A percentile compares a stretch with the other conserved stretches of the same genome.
These are phyloP conservation scores for Rhysida immarginata DNA, from an alignment of 1,140 invertebrate species.

Conservation along the genomic window DNA sequence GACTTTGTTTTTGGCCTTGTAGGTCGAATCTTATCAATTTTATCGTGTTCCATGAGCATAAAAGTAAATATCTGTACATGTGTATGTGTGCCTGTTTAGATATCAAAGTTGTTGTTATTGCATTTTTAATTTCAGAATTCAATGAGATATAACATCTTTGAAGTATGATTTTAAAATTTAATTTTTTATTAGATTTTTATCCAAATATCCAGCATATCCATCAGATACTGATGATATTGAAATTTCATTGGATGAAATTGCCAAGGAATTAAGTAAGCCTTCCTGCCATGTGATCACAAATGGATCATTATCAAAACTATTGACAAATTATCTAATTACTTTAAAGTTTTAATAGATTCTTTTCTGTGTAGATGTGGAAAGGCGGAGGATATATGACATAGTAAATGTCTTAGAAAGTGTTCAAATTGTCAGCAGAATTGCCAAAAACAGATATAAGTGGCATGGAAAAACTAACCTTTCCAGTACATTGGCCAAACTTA, in stretches of 20 bases:
- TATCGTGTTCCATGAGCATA: no score
- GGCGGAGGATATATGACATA: constrained; percentile 57
- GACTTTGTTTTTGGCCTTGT: no score
- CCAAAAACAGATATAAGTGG: constrained; percentile 34
- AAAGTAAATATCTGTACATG: no score
- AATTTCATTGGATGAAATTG: constrained; percentile 29
- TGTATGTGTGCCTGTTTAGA: no score
- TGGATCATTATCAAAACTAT: background rate
- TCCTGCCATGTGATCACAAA: background rate
- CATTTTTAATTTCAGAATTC: no score
- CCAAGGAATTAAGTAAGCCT: constrained; percentile 26
- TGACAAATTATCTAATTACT: constrained; percentile 1
- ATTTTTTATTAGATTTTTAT: constrained; percentile 25
- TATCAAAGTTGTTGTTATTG: no score
- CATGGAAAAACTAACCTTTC: constrained; percentile 31
- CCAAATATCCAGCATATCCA: constrained; percentile 27
- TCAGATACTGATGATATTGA: constrained; percentile 17
- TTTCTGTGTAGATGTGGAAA: constrained; percentile 34
- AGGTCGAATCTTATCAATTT: no score
- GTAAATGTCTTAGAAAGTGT: constrained; percentile 58
- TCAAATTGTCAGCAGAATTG: constrained; percentile 43
- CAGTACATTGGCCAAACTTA: constrained; percentile 29
- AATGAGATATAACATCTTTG: background rate
- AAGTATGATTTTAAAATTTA: constrained; percentile 7
- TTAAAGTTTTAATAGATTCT: constrained; percentile 7